These are phyloP conservation scores for Ciconia nigra DNA, from an alignment of 2,797 vertebrate genomes.

Conservation along the genomic window DNA sequence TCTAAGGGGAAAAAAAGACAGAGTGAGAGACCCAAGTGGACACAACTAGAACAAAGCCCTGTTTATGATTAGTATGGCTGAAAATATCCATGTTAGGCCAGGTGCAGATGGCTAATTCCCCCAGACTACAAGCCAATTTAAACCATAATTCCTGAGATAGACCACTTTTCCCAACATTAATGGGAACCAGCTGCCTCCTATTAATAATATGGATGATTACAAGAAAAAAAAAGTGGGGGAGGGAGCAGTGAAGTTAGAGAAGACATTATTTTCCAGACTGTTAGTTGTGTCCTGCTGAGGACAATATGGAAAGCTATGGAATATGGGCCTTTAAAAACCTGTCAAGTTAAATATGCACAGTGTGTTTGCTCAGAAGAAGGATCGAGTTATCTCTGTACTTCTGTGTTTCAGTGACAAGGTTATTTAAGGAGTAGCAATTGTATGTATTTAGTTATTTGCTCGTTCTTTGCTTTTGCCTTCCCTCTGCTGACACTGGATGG, in stretches of 20 bases:
- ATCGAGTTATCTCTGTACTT: conserved; percentile 9
- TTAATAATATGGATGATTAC: conserved; percentile 77
- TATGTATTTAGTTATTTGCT: conserved; percentile 31
- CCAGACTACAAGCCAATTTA: conserved; percentile 82
- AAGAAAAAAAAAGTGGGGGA: conserved; percentile 19
- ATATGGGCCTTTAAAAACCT: conserved; percentile 39
- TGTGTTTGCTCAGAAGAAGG: not conserved
- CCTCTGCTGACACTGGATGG: not conserved
- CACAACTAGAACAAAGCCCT: conserved; percentile 54
- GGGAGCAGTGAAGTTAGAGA: conserved; percentile 32
- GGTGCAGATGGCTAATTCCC: conserved; percentile 81
- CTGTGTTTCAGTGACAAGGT: not conserved
- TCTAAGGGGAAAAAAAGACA: not conserved
- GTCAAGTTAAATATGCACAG: not conserved
- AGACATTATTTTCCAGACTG: conserved; percentile 61
- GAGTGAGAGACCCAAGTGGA: conserved; percentile 39
- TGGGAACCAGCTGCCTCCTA: conserved; percentile 83
- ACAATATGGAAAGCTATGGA: conserved; percentile 34
- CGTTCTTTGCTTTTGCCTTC: not conserved
- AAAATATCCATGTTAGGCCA: conserved; percentile 81
- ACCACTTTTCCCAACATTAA: conserved; percentile 76
- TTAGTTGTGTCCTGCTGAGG: conserved; percentile 43
- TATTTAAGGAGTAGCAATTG: not conserved
- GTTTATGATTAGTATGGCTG: conserved; percentile 70
- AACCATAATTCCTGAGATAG: conserved; percentile 83